Percentiles rank a stretch among this genome's conserved stretches.
These are phyloP conservation scores for Philhelius pedissequus DNA, from an alignment of 2,888 invertebrate species.

Conservation along the genomic window DNA sequence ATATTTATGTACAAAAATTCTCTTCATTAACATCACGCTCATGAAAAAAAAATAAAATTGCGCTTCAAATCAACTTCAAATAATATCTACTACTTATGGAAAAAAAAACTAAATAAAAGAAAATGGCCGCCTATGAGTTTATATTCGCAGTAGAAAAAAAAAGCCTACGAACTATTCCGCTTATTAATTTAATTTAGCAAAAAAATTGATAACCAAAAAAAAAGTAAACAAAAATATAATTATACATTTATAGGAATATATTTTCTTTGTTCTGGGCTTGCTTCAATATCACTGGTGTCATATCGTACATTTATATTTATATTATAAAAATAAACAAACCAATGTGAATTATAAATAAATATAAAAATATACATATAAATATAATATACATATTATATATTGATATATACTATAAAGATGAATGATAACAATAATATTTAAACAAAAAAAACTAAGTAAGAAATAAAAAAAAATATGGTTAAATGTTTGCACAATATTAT, in stretches of 20 bases:
- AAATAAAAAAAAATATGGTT: constrained; percentile 44
- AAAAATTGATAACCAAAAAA: not conserved
- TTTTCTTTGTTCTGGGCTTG: constrained; percentile 75
- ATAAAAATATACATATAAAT: constrained; percentile 6
- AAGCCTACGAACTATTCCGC: constrained; percentile 15
- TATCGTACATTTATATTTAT: constrained; percentile 78
- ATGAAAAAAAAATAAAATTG: not conserved
- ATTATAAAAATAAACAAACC: constrained; percentile 48
- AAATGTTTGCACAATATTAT: constrained; percentile 67
- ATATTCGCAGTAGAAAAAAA: constrained; percentile 37
- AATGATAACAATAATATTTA: constrained; percentile 72
- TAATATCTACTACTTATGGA: not conserved
- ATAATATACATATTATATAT: constrained; percentile 36
- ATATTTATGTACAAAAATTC: not conserved
- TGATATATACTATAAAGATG: constrained; percentile 75
- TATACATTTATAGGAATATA: constrained; percentile 27
- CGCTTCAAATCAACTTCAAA: constrained; percentile 27
- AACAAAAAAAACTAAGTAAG: constrained; percentile 40
- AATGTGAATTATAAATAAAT: constrained; percentile 60
- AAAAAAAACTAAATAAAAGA: constrained; percentile 17
- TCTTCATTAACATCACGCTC: not conserved
- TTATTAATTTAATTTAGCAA: constrained; percentile 21
- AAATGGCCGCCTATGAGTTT: constrained; percentile 33
- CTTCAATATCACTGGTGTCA: constrained; percentile 79
- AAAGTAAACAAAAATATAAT: not conserved